Evolutionary conservation across 2,797 vertebrate genomes (phyloP), one percentile per base, ranked within the genome.

Genomic region (Gallinago stenura): DNA sequence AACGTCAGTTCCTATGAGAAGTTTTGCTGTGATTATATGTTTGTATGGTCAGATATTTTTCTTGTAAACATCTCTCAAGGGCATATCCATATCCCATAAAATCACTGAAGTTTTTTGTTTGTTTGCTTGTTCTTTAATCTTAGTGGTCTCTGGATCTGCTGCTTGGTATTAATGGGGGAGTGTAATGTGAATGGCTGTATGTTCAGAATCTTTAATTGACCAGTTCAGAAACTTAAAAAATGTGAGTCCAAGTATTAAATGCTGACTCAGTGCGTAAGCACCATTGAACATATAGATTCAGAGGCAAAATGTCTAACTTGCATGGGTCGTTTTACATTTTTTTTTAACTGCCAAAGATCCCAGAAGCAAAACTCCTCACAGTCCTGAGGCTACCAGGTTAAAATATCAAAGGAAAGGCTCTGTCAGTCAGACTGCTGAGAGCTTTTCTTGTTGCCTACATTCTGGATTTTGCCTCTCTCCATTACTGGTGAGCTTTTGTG

Each of bases 401-500:
- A 45, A 60, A 82, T 39, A 31, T 4, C 10, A 64, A 7, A 28
- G 26, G 18, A 70, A 61, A 46, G 39, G 8, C 35, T 41, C n/a
- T n/a, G 28, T 46, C 4, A 19, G 20, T 48, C 19, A 73, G 10
- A 5, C 25, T 41, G 20, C 54, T 11, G 24, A 66, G 43, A 78
- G 8, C 21, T 12, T 54, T 66, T 69, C 30, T 33, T 4, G 1
- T 28, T 65, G 50, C 33, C 10, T 11, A 37, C 3, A 0, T 46
- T 71, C 22, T 57, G 50, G 19, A 20, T 60, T 76, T 17, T 65
- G 51, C 25, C 41, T 70, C 26, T 76, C 14, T 7, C 33, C 8
- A 1, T 0, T 4, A 4, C 37, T 39, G 31, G 26, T 22, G 19
- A 65, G 30, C 31, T 56, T 15, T 62, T 65, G 21, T 4, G 1